A percentile compares a stretch with the other conserved stretches of the same genome.
These are phyloP conservation scores for Cynopterus brachyotis DNA, from an alignment of 2,113 vertebrate species.

Conservation along the genomic window DNA sequence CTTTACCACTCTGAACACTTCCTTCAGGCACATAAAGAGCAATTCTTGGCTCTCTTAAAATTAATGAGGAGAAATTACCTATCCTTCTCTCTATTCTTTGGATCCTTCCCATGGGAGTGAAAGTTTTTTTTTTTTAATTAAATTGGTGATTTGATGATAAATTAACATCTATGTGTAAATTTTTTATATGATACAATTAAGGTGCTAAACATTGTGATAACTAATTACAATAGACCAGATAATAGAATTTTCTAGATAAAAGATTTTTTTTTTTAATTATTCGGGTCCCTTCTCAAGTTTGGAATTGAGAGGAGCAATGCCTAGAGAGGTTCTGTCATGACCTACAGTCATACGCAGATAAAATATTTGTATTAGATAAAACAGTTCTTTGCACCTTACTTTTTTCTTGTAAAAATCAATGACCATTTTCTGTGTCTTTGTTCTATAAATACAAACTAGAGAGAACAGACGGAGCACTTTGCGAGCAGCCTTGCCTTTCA, in stretches of 20 bases:
- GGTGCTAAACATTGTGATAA: not conserved
- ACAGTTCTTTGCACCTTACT: conserved; percentile 25
- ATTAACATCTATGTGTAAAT: not conserved
- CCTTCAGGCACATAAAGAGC: not conserved
- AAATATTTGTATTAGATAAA: not conserved
- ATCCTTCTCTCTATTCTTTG: not conserved
- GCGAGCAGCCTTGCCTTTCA: conserved; percentile 50
- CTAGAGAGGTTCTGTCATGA: not conserved
- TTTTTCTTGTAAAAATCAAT: conserved; percentile 52
- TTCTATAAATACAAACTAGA: conserved; percentile 52
- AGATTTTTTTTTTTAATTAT: not conserved
- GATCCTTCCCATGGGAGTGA: not conserved
- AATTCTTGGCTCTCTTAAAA: not conserved
- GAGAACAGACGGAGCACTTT: conserved; percentile 33
- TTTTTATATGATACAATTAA: conserved; percentile 12
- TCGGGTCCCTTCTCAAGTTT: not conserved
- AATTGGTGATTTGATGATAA: not conserved
- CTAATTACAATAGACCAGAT: not conserved
- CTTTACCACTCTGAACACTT: not conserved
- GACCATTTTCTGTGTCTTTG: conserved; percentile 43
- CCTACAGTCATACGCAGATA: not conserved
- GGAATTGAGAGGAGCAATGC: not conserved
- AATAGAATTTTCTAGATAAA: not conserved
- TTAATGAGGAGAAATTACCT: not conserved
- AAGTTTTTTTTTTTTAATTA: not conserved